A percentile compares a stretch with the other conserved stretches of the same genome.
Evolutionary conservation across 2,888 invertebrate species (phyloP).

Genomic region (Lordiphosa fenestrarum): DNA sequence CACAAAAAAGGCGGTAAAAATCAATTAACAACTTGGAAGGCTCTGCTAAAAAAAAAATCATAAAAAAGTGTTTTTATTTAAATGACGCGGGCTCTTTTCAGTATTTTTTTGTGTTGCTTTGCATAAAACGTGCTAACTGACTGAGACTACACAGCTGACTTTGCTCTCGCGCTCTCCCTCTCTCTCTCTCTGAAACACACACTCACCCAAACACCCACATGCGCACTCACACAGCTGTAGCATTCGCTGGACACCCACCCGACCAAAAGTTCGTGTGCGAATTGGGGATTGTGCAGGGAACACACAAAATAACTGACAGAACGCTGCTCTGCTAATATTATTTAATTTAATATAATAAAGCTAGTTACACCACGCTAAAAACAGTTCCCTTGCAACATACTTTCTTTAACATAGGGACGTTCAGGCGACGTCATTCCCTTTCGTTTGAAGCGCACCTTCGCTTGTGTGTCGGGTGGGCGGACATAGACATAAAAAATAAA

Average conservation of each 20-base stretch:
- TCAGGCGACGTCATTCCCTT: too few species aligned
- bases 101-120: conserved; percentile 31
- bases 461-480: not conserved
- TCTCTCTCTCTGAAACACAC: conserved; percentile 17
- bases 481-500: conserved; percentile 52
- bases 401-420: too few species aligned
- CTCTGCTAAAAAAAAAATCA: conserved; percentile 8
- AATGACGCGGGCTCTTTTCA: conserved; percentile 19
- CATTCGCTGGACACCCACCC: conserved; percentile 18
- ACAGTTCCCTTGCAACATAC: too few species aligned
- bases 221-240: conserved; percentile 32
- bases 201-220: conserved; percentile 1
- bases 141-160: conserved; percentile 55
- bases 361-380: too few species aligned
- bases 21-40: conserved; percentile 50
- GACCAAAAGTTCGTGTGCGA: too few species aligned
- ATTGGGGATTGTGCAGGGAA: too few species aligned
- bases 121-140: conserved; percentile 52
- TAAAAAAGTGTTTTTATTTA: conserved; percentile 30
- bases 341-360: too few species aligned
- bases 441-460: too few species aligned
- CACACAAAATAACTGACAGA: too few species aligned
- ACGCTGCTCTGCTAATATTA: too few species aligned
- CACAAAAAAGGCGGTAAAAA: conserved; percentile 30
- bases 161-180: conserved; percentile 6